Percentiles rank a stretch among this genome's conserved stretches.
Conservation (phyloP, 2,888 invertebrate genomes). For the Thereva unica region DNA sequence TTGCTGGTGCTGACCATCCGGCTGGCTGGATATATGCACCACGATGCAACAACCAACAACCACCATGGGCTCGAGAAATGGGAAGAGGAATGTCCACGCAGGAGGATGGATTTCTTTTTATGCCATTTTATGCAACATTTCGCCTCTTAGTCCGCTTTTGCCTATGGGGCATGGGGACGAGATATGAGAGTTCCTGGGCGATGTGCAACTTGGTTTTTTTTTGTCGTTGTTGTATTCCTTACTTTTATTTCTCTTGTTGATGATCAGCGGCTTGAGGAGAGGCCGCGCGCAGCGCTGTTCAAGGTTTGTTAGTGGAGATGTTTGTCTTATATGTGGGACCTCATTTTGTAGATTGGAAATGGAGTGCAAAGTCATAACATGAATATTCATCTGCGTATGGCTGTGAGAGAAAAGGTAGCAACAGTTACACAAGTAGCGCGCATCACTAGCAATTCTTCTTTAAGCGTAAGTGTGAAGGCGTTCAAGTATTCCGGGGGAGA, state of each 20-base stretch:
- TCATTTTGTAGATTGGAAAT: slow-evolving; percentile 32
- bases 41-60: too few species aligned
- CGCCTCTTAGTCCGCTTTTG: slow-evolving; percentile 18
- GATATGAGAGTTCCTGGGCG: slow-evolving; percentile 33
- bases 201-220: slow-evolving; percentile 25
- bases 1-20: too few species aligned
- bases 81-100: slow-evolving; percentile 21
- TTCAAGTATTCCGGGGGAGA: too few species aligned
- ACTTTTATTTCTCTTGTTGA: too few species aligned
- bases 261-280: too few species aligned
- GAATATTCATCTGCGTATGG: slow-evolving; percentile 22
- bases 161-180: slow-evolving; percentile 8
- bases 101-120: slow-evolving; percentile 34
- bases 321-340: slow-evolving; percentile 34
- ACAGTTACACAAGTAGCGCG: too few species aligned
- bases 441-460: too few species aligned
- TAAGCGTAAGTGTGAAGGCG: too few species aligned
- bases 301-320: slow-evolving; percentile 27
- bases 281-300: too few species aligned
- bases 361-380: slow-evolving; percentile 22
- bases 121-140: slow-evolving; percentile 33
- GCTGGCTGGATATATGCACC: too few species aligned
- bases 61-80: not conserved
- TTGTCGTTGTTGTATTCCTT: slow-evolving; percentile 3
- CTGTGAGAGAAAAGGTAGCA: not conserved